phyloP scores from a whole-genome alignment of 1,140 invertebrate genomes.

The Drosophila sechellia region DNA sequence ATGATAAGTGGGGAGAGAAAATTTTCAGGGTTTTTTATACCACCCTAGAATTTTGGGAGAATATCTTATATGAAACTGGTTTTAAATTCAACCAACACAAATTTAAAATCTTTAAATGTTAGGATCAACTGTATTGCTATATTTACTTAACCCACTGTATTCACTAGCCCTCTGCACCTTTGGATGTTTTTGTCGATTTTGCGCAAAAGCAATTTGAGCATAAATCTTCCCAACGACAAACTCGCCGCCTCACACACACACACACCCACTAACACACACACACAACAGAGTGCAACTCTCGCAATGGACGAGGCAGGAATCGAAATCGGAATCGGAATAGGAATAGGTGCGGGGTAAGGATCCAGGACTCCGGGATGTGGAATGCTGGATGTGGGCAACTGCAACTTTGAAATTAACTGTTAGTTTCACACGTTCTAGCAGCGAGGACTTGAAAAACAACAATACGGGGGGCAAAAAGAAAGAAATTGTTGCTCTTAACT shows the following conservation, averaged over 20 bases:
- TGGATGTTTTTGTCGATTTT: constrained; percentile 72
- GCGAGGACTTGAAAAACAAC: constrained; percentile 20
- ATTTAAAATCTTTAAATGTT: no score
- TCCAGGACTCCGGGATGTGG: constrained; percentile 6
- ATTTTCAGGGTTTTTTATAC: neutral
- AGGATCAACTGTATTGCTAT: neutral
- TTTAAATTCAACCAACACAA: neutral
- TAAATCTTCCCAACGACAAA: constrained; percentile 80
- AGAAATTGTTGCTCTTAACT: constrained; percentile 79
- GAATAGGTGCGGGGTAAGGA: constrained; percentile 11
- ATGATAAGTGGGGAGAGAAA: neutral
- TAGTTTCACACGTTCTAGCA: constrained; percentile 76
- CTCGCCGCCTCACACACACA: constrained; percentile 53
- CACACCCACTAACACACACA: constrained; percentile 7
- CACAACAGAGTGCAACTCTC: constrained; percentile 34
- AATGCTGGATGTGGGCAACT: constrained; percentile 42
- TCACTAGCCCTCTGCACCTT: constrained; percentile 3
- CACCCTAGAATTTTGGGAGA: neutral
- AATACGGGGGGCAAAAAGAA: constrained; percentile 31
- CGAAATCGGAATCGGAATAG: constrained; percentile 34
- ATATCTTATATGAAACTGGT: neutral
- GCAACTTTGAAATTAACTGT: constrained; percentile 73
- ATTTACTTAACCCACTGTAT: constrained; percentile 34
- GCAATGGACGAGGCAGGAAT: constrained; percentile 58
- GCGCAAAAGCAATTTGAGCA: constrained; percentile 79